Conservation (phyloP, 2,888 invertebrate genomes). For the Xylocampa areola region DNA sequence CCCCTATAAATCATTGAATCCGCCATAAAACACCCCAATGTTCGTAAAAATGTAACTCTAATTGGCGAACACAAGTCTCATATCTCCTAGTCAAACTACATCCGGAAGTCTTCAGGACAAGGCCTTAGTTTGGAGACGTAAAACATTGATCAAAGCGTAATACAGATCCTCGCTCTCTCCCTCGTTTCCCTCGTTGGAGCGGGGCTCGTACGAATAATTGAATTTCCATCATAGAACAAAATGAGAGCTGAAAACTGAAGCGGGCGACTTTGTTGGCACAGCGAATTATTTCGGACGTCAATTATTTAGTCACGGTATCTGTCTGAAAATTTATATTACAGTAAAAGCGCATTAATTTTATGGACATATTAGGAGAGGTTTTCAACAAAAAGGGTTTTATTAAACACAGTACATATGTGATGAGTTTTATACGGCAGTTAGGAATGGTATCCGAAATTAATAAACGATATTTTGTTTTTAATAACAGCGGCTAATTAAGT, state of each 20-base stretch:
- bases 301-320: constrained; percentile 85
- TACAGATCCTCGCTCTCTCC: constrained; percentile 76
- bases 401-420: constrained; percentile 31
- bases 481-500: constrained; percentile 12
- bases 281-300: constrained; percentile 87
- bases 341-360: constrained; percentile 67
- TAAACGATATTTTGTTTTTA: constrained; percentile 16
- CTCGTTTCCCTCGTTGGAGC: constrained; percentile 70
- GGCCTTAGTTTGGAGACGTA: constrained; percentile 77
- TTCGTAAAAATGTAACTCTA: constrained; percentile 89
- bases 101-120: constrained; percentile 71
- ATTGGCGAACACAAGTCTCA: constrained; percentile 86
- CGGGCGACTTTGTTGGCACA: constrained; percentile 86
- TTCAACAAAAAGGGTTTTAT: constrained; percentile 45
- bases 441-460: constrained; percentile 25
- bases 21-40: constrained; percentile 88
- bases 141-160: constrained; percentile 86
- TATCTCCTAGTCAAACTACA: constrained; percentile 81
- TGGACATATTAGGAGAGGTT: constrained; percentile 41
- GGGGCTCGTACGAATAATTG: constrained; percentile 87
- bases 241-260: constrained; percentile 88
- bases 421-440: constrained; percentile 21
- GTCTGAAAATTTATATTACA: constrained; percentile 77
- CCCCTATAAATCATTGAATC: constrained; percentile 90
- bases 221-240: constrained; percentile 89